These are phyloP conservation scores for Flexamia atlantica DNA, from an alignment of 2,888 invertebrate species.

Conservation along the genomic window DNA sequence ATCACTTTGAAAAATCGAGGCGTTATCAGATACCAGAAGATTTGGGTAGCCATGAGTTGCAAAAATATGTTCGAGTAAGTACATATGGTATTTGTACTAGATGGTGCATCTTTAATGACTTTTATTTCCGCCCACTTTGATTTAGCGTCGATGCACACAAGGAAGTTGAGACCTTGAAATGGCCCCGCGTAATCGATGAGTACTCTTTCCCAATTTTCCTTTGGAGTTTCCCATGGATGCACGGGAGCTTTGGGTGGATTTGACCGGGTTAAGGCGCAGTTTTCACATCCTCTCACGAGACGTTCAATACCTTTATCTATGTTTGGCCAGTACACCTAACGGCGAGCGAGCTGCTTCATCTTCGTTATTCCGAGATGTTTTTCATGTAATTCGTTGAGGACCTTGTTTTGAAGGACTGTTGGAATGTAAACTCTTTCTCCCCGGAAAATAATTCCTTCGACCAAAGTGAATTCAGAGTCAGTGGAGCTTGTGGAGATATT, in stretches of 20 bases:
- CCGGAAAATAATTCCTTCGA: constrained; percentile 43
- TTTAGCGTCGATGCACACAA: constrained; percentile 63
- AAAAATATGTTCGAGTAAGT: constrained; percentile 65
- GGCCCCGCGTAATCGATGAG: constrained; percentile 68
- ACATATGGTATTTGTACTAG: constrained; percentile 61
- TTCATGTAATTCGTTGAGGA: constrained; percentile 69
- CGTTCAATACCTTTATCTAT: constrained; percentile 69
- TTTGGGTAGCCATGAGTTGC: constrained; percentile 61
- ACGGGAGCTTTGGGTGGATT: constrained; percentile 61
- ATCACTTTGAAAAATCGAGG: constrained; percentile 65
- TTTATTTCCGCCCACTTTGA: constrained; percentile 64
- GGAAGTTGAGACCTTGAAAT: constrained; percentile 24
- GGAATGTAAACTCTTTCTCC: constrained; percentile 65
- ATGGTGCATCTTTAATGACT: constrained; percentile 50
- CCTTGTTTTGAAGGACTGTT: constrained; percentile 54
- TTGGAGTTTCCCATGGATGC: constrained; percentile 68
- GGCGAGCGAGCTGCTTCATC: constrained; percentile 70
- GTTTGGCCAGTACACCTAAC: constrained; percentile 68
- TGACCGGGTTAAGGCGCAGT: constrained; percentile 67
- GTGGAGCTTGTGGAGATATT: not conserved
- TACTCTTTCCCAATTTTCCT: constrained; percentile 68
- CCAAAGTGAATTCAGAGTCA: not conserved
- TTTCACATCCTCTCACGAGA: constrained; percentile 66
- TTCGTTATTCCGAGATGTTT: constrained; percentile 70
- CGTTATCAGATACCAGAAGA: constrained; percentile 65